Base-by-base conservation (phyloP, 2,888 invertebrate species). In the Crocallis elinguaria region DNA sequence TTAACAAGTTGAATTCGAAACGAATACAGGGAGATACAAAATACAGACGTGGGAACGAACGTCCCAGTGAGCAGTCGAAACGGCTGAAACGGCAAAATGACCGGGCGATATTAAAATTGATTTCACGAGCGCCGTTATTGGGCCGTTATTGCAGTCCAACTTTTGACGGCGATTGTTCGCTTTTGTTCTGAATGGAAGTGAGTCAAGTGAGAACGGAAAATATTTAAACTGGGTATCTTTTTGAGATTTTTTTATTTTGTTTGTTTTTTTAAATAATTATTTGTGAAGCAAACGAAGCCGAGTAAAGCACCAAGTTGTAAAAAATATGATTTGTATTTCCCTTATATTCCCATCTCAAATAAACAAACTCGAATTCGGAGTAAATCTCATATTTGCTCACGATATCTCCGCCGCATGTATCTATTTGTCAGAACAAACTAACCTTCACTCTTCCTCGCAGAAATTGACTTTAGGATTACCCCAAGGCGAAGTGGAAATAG, bases 61-160 rank as follows among this genome's bases (percentile, higher is more conserved):
- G 36, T 13, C 39, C 32, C 41, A n/a, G 37, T 7, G 37, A 12
- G 16, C 12, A 5, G 29, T 6, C 6, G 46, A 13, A 29, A 25
- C 25, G 16, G 27, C 43, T n/a, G 44, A 30, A 9, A 17, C 52
- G 45, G 45, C 17, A 23, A 37, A 49, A 55, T 52, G 55, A 50
- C 53, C 62, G 52, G 61, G 45, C 68, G 72, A 77, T 82, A 83
- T 83, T 79, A 81, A 82, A 83, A 83, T 81, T 82, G 80, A 82
- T 84, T 80, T 75, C 42, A 69, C 73, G 62, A 62, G 71, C 35
- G 16, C 50, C 27, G 44, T 51, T 51, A 51, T 44, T 44, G 27
- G 42, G 11, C 39, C 30, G 23, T 71, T 81, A 79, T 79, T 79
- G 79, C 70, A 57, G 62, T 43, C 60, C 62, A 67, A 69, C 73